Evolutionary conservation across 2,797 vertebrate species (phyloP).

Genomic region (Channa striata): DNA sequence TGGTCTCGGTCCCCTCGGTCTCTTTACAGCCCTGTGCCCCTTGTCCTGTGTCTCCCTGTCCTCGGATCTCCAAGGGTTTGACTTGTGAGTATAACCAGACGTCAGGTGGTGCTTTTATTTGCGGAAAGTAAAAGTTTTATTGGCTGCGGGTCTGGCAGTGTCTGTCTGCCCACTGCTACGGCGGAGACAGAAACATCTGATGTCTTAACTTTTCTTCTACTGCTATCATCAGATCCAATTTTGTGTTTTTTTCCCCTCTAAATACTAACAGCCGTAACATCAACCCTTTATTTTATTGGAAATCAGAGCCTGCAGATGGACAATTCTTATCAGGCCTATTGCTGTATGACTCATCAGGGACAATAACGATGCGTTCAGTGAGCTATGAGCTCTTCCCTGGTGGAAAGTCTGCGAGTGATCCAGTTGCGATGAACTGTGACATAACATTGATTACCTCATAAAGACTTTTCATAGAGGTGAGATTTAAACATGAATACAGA

Average conservation of each 20-base stretch:
- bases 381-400: slow-evolving; percentile 2
- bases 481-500: slow-evolving; percentile 17
- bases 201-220: background rate
- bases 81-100: background rate
- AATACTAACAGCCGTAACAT: slow-evolving; percentile 5
- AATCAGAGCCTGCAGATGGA: slow-evolving; percentile 17
- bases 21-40: background rate
- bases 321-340: slow-evolving; percentile 4
- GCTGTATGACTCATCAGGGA: slow-evolving; percentile 21
- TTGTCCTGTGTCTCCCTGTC: background rate
- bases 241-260: background rate
- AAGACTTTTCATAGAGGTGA: background rate
- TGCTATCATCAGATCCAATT: background rate
- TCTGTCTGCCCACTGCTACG: background rate
- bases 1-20: slow-evolving; percentile 13
- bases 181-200: background rate
- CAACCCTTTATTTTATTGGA: slow-evolving; percentile 30
- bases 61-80: slow-evolving; percentile 2
- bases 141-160: background rate
- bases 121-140: background rate
- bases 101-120: background rate
- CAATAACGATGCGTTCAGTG: slow-evolving; percentile 22
- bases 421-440: slow-evolving; percentile 44
- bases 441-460: slow-evolving; percentile 24
- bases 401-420: slow-evolving; percentile 27